phyloP scores from a whole-genome alignment of 2,888 invertebrate species.

The Xestia ashworthii region DNA sequence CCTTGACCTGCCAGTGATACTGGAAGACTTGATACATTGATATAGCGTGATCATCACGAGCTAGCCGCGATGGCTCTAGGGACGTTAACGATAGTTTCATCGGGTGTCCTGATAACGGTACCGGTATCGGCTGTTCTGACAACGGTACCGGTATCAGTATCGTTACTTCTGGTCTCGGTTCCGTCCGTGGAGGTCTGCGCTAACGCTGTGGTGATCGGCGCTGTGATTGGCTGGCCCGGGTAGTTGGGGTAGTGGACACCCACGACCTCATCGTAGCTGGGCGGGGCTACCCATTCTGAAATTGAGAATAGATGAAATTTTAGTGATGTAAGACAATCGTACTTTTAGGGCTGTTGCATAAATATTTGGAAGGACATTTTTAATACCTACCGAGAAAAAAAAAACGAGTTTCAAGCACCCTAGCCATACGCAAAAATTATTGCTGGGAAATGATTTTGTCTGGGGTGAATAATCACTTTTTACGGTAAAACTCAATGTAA shows the following conservation, averaged over 20 bases:
- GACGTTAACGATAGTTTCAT: constrained; percentile 61
- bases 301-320: constrained; percentile 56
- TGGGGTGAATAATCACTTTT: too few species aligned
- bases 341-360: not conserved
- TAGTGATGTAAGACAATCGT: not conserved
- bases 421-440: too few species aligned
- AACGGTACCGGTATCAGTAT: constrained; percentile 24
- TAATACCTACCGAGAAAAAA: too few species aligned
- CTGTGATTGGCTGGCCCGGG: constrained; percentile 80
- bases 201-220: constrained; percentile 82
- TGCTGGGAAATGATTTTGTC: too few species aligned
- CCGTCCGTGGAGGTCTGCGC: constrained; percentile 59
- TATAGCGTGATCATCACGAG: constrained; percentile 67
- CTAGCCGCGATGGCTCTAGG: constrained; percentile 71
- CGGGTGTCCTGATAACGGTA: constrained; percentile 26
- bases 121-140: constrained; percentile 13
- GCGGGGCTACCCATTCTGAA: constrained; percentile 88
- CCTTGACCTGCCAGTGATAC: constrained; percentile 68
- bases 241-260: constrained; percentile 85
- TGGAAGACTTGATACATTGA: constrained; percentile 68
- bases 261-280: constrained; percentile 88
- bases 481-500: too few species aligned
- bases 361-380: not conserved
- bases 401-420: too few species aligned
- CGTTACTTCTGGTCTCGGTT: constrained; percentile 45